Base-by-base conservation (phyloP, 2,888 invertebrate genomes). In the Patella pellucida region DNA sequence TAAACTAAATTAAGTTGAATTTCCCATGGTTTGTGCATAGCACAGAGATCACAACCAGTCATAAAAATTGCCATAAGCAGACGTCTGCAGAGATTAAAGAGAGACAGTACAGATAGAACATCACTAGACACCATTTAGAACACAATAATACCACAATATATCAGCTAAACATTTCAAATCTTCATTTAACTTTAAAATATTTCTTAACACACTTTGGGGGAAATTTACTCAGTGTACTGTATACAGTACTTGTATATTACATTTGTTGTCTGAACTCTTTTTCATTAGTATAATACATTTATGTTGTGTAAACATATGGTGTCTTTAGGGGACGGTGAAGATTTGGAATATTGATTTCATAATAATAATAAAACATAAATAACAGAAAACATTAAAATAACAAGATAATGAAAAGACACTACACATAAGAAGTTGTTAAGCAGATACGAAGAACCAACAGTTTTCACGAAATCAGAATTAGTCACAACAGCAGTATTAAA, bases 11-110 rank as follows among this genome's bases (percentile, higher is more conserved):
- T 93, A 27, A 94, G 93, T 91, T 96, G 96, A 2, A 95, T 92
- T 41, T 94, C 93, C 96, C 96, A 96, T 1, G 96, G 95, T 88
- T 96, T 96, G 0, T 95, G 94, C 82, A 95, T 95, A 0, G 96
- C 95, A 74, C 95, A 95, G 23, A 96, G 91, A 89, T 96, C 96
- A 81, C 95, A 94, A 0, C 95, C 95, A 0, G 96, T 96, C 96
- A 96, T 96, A 3, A 94, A 93, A 81, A 95, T 93, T 0, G 95
- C 95, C 92, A 95, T 94, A 14, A 95, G 92, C 68, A 95, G 90
- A 74, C 93, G 91, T 84, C 95, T 93, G 85, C 52, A 85, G 81
- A 79, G 73, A 80, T 78, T 72, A 77, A 62, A 69, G n/a, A 71
- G 16, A 72, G 72, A 74, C 31, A 19, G 14, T 23, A 27, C 62